Conservation (phyloP, 2,797 vertebrate genomes). For the Trematomus bernacchii region DNA sequence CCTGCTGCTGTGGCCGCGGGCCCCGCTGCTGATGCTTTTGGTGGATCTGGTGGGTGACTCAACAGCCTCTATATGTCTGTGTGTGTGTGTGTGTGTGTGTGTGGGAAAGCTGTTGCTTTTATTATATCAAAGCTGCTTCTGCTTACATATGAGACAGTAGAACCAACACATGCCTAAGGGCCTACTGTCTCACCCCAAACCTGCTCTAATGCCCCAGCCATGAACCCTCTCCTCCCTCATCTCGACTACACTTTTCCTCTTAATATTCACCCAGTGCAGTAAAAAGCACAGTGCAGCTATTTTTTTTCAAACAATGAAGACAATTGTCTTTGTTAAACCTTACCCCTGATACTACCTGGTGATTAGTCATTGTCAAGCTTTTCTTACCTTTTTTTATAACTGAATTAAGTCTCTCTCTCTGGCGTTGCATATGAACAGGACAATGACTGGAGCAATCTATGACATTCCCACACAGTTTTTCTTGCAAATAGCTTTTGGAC, state of each 20-base stretch:
- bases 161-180: conserved; percentile 37
- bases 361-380: conserved; percentile 36
- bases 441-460: neutral
- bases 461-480: neutral
- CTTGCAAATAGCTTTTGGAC: neutral
- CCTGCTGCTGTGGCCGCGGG: conserved; percentile 91
- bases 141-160: conserved; percentile 72
- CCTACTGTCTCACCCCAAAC: conserved; percentile 72
- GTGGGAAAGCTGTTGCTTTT: conserved; percentile 46
- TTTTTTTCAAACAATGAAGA: conserved; percentile 12
- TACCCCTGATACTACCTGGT: conserved; percentile 22
- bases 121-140: conserved; percentile 57
- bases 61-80: conserved; percentile 45
- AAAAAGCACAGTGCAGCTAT: conserved; percentile 53
- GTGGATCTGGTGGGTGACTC: conserved; percentile 98
- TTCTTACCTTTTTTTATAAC: conserved; percentile 16
- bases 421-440: neutral
- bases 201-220: conserved; percentile 64
- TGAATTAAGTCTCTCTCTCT: conserved; percentile 52
- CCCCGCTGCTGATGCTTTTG: conserved; percentile 96
- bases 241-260: conserved; percentile 43
- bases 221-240: conserved; percentile 65
- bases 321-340: conserved; percentile 10
- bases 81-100: conserved; percentile 2
- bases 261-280: conserved; percentile 23